These are phyloP conservation scores for Hystrix cristata DNA, from an alignment of 2,113 vertebrate genomes.

Conservation along the genomic window DNA sequence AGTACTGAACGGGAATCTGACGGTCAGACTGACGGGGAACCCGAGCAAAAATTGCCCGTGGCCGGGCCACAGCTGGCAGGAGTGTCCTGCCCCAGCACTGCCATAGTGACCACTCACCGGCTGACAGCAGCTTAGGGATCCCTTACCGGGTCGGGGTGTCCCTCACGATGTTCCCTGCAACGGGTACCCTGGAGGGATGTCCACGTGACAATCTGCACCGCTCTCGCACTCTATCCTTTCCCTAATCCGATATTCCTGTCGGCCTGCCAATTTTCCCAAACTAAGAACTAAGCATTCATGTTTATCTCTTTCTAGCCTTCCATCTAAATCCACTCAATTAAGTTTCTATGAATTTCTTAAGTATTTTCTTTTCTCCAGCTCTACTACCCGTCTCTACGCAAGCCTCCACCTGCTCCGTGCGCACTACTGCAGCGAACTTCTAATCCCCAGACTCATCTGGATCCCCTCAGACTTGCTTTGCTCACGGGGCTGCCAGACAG, in stretches of 20 bases:
- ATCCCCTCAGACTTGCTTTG: background rate
- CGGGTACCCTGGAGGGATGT: background rate
- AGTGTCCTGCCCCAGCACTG: background rate
- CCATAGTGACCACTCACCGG: background rate
- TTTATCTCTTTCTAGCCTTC: slow-evolving; percentile 15
- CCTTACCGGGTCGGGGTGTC: background rate
- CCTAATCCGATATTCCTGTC: background rate
- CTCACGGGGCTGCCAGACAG: background rate
- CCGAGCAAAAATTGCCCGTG: background rate
- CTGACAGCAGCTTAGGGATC: background rate
- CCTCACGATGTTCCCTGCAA: background rate
- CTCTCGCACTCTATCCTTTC: background rate
- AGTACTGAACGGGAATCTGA: background rate
- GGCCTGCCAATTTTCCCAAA: background rate
- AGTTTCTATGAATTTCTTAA: background rate
- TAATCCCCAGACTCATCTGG: background rate
- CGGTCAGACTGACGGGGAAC: background rate
- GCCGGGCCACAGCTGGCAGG: background rate
- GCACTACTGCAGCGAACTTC: background rate
- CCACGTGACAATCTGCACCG: background rate
- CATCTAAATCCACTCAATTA: background rate
- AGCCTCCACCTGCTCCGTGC: background rate
- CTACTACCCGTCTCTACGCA: background rate
- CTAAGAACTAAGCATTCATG: background rate
- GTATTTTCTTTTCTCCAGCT: background rate